Evolutionary conservation across 2,888 invertebrate genomes (phyloP), one percentile per base, ranked within the genome.

Genomic region (Molanna angustata): DNA sequence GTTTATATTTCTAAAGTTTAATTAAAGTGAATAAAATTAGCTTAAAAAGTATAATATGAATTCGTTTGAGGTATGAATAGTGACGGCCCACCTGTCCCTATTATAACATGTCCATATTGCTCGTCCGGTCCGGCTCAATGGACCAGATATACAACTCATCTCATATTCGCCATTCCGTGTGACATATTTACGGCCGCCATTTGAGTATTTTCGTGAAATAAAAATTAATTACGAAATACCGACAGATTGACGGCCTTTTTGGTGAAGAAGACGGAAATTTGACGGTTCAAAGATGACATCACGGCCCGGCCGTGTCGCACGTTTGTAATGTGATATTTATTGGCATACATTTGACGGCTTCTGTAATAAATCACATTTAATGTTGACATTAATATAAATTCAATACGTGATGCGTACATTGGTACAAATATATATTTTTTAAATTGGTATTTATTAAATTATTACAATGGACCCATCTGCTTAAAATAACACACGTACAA

Each of bases 321-420:
- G 27, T 46, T 44, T 40, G 57, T 49, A 51, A 49, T 31, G 32
- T 44, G 54, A 57, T 57, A 54, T 57, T 57, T 54, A 57, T 52
- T 54, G 54, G 46, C 52, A 52, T 52, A 49, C 44, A 51, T 52
- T 41, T 39, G 57, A 52, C 48, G 31, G 27, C 48, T 47, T 40
- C 54, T 52, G 32, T 39, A 20, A 49, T 57, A 54, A 57, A 57
- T 57, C 57, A 57, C 35, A 37, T 40, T 46, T 53, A 53, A 52
- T 43, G 43, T 39, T 48, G 54, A 46, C 49, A 41, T 52, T 48
- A 54, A 54, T 37, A 52, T 40, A 43, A 27, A 52, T 54, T 52
- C 57, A 57, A 54, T 56, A 44, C 39, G 37, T 49, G 39, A 19
- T 31, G n/a, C 31, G 18, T 49, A 49, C 27, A 27, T 27, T 27